Evolutionary conservation across 2,797 vertebrate genomes (phyloP).

Genomic region (Rhynchotus rufescens): DNA sequence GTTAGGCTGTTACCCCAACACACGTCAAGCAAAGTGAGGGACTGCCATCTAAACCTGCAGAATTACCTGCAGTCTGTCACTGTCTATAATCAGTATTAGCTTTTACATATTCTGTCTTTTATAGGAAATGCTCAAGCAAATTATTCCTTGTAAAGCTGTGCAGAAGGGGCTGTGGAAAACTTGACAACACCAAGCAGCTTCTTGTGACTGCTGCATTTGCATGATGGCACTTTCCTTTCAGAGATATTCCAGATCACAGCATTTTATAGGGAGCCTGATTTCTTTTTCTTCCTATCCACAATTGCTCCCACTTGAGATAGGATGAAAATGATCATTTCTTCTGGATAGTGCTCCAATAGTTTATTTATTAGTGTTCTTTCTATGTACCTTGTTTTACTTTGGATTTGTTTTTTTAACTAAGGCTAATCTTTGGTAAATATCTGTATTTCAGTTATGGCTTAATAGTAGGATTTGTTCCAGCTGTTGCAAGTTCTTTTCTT

Average conservation of each 20-base stretch:
- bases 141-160: neutral
- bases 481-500: neutral
- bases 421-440: neutral
- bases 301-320: neutral
- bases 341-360: neutral
- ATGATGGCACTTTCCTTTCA: neutral
- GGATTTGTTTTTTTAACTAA: neutral
- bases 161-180: neutral
- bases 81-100: neutral
- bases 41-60: neutral
- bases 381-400: neutral
- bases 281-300: neutral
- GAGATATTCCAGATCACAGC: neutral
- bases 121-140: neutral
- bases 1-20: neutral
- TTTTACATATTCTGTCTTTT: neutral
- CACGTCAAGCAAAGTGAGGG: rapidly evolving
- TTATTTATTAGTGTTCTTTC: neutral
- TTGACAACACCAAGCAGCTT: neutral
- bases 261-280: neutral
- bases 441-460: neutral
- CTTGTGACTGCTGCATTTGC: neutral
- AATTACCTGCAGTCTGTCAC: neutral
- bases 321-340: neutral
- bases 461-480: neutral